Percentiles rank a stretch among this genome's conserved stretches.
Evolutionary conservation across 2,797 vertebrate species (phyloP).

Genomic region (Chaetodon trifasciatus): DNA sequence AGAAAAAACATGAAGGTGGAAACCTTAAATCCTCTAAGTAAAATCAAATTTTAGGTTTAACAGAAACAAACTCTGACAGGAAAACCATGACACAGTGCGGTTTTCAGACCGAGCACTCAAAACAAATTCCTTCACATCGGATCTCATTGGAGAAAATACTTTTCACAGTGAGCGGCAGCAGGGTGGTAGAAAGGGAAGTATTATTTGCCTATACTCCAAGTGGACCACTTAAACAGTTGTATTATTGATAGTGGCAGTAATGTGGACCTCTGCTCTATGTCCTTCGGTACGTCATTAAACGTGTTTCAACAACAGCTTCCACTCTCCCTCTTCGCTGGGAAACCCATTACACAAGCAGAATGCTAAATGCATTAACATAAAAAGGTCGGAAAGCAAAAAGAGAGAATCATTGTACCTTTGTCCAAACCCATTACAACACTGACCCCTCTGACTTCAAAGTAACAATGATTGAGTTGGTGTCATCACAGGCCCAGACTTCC

Average conservation of each 20-base stretch:
- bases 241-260: conserved; percentile 85
- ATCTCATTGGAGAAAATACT: conserved; percentile 75
- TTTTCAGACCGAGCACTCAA: conserved; percentile 71
- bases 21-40: conserved; percentile 79
- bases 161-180: conserved; percentile 71
- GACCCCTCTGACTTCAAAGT: conserved; percentile 84
- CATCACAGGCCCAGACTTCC: conserved; percentile 78
- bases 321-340: conserved; percentile 77
- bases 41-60: conserved; percentile 79
- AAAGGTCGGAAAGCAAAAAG: conserved; percentile 70
- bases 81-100: conserved; percentile 78
- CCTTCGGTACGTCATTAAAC: conserved; percentile 81
- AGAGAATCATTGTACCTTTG: conserved; percentile 81
- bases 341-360: conserved; percentile 81
- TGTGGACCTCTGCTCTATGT: conserved; percentile 76
- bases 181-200: conserved; percentile 80
- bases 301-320: conserved; percentile 81
- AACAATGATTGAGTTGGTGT: conserved; percentile 85
- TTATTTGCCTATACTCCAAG: conserved; percentile 82
- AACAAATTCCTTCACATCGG: conserved; percentile 77
- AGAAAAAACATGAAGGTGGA: conserved; percentile 71
- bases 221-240: conserved; percentile 83
- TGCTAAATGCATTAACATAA: conserved; percentile 85
- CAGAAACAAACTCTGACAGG: conserved; percentile 77
- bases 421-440: conserved; percentile 84